Percentiles rank a stretch among this genome's conserved stretches.
phyloP scores from a whole-genome alignment of 2,797 vertebrate species.

The Champsocephalus esox region DNA sequence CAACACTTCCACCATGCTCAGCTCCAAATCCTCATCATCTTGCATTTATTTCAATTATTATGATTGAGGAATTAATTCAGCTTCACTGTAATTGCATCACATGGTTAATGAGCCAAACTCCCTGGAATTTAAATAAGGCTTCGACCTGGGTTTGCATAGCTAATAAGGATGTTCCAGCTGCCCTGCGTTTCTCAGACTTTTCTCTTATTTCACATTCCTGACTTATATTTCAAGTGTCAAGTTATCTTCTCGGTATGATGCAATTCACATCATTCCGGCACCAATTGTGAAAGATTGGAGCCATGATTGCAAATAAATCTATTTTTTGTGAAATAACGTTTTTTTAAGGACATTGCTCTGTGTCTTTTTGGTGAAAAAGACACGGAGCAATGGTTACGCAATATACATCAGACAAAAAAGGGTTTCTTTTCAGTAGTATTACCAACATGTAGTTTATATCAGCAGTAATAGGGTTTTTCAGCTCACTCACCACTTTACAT shows the following conservation, averaged over 20 bases:
- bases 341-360: background rate
- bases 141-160: slow-evolving; percentile 59
- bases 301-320: slow-evolving; percentile 20
- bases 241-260: slow-evolving; percentile 45
- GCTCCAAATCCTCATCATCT: slow-evolving; percentile 57
- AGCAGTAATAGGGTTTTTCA: slow-evolving; percentile 15
- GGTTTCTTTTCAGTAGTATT: slow-evolving; percentile 19
- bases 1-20: slow-evolving; percentile 34
- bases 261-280: slow-evolving; percentile 36
- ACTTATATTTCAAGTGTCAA: slow-evolving; percentile 48
- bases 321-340: slow-evolving; percentile 29
- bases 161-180: slow-evolving; percentile 40
- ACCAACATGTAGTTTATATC: slow-evolving; percentile 1
- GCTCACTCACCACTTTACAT: slow-evolving; percentile 25
- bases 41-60: slow-evolving; percentile 66
- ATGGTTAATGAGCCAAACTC: slow-evolving; percentile 62
- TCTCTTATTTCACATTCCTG: slow-evolving; percentile 48
- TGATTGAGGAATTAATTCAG: slow-evolving; percentile 65
- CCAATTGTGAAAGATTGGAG: slow-evolving; percentile 23
- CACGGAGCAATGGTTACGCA: background rate
- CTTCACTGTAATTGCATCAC: slow-evolving; percentile 72
- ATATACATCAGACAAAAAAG: slow-evolving; percentile 10
- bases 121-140: slow-evolving; percentile 55
- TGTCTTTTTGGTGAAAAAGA: slow-evolving; percentile 10
- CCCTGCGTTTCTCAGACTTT: slow-evolving; percentile 38